phyloP scores from a whole-genome alignment of 2,888 invertebrate species.

The Harmothoe impar region DNA sequence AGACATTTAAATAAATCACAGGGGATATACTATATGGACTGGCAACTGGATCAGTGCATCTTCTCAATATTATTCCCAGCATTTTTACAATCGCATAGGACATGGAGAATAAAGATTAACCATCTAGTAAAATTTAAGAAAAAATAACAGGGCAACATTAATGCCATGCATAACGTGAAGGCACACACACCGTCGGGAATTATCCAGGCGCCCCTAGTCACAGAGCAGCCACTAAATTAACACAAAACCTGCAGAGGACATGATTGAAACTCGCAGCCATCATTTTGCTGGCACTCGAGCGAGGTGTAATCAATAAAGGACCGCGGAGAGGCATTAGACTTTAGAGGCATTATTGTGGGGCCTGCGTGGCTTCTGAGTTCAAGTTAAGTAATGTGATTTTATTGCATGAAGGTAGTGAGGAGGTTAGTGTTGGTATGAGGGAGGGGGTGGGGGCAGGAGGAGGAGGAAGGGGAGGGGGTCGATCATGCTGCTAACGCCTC shows the following conservation, averaged over 20 bases:
- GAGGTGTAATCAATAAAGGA: conserved; percentile 17
- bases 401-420: background rate
- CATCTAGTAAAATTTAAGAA: no score
- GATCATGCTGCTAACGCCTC: background rate
- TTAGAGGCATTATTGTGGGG: background rate
- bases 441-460: background rate
- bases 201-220: background rate
- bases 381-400: background rate
- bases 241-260: conserved; percentile 1
- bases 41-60: no score
- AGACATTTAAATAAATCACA: no score
- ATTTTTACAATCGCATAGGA: no score
- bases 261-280: background rate
- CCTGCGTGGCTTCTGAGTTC: background rate
- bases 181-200: no score
- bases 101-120: no score
- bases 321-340: background rate
- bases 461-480: background rate
- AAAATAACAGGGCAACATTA: no score
- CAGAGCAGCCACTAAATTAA: background rate
- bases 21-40: no score
- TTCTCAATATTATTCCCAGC: no score
- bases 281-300: background rate
- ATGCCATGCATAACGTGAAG: no score
- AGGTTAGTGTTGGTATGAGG: background rate